Base-by-base conservation (phyloP, 2,797 vertebrate genomes). In the Eremophila alpestris region DNA sequence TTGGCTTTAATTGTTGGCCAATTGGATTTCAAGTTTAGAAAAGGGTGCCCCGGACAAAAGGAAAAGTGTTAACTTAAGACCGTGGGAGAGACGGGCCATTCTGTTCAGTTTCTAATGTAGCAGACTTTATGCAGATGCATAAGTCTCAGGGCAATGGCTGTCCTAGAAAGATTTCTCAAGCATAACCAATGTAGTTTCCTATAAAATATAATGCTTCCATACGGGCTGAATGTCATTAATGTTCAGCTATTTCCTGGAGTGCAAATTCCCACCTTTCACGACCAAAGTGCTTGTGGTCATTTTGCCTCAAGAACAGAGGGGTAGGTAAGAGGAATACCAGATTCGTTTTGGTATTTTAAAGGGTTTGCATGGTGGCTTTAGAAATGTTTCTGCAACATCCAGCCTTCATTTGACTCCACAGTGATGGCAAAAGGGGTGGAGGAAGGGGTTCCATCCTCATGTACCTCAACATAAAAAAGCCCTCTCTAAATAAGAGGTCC, bases 1-100 rank as follows among this genome's bases (percentile, higher is more conserved):
- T 99, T 99, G 99, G 99, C 99, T 99, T 99, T 99, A 99, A 99
- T 99, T 98, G 98, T 99, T 98, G 98, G 98, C 98, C 98, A 98
- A 99, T 98, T 98, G 98, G 99, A 99, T 99, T 99, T 99, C 98
- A 97, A 97, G 96, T 97, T 97, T 90, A 96, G 95, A 96, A 96
- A 97, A 97, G 96, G 97, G 94, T 87, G 95, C 84, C 58, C 75
- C 49, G 52, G 95, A 98, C 97, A 98, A 98, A 95, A 97, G 96
- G 73, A 65, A 96, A 96, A 97, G 84, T 87, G 92, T 96, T 96
- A 95, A 95, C 96, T 95, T 77, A 88, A 97, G 97, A 96, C 97
- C 97, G 96, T 98, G 98, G 97, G 98, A 98, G 96, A 98, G 95
- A 91, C 88, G 2, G 78, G 27, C 87, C 21, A 24, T 71, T 89